Conservation (phyloP, 2,113 vertebrate genomes). For the Carassius gibelio region DNA sequence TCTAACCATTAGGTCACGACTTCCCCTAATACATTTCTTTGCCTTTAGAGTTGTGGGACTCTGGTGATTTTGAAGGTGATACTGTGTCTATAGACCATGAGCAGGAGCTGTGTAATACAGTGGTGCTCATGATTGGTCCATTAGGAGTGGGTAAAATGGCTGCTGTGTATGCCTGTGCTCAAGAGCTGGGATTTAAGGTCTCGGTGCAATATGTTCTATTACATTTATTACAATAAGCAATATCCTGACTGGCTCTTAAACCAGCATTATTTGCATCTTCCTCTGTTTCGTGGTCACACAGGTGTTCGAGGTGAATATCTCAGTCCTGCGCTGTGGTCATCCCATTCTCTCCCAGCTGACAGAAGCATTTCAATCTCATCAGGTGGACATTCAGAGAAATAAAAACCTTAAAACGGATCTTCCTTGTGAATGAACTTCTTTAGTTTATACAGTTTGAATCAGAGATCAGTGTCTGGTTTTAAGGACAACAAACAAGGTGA, state of each 20-base stretch:
- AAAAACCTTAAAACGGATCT: background rate
- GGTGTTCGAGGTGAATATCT: slow-evolving; percentile 97
- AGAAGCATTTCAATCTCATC: slow-evolving; percentile 94
- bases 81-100: slow-evolving; percentile 70
- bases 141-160: slow-evolving; percentile 90
- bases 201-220: background rate
- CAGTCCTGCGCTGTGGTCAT: slow-evolving; percentile 87
- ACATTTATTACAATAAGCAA: background rate
- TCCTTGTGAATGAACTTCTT: slow-evolving; percentile 31
- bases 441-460: background rate
- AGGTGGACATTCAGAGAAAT: slow-evolving; percentile 81
- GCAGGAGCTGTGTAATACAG: slow-evolving; percentile 78
- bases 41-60: slow-evolving; percentile 78
- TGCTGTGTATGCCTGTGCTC: slow-evolving; percentile 90
- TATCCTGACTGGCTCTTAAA: background rate
- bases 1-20: too few species aligned
- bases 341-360: slow-evolving; percentile 89
- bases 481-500: background rate
- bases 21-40: background rate
- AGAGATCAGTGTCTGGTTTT: background rate
- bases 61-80: slow-evolving; percentile 81
- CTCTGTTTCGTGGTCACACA: slow-evolving; percentile 52
- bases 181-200: slow-evolving; percentile 95
- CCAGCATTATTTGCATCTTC: background rate
- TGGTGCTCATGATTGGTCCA: slow-evolving; percentile 87